Conservation (phyloP, 2,113 vertebrate species). For the Camelus bactrianus region DNA sequence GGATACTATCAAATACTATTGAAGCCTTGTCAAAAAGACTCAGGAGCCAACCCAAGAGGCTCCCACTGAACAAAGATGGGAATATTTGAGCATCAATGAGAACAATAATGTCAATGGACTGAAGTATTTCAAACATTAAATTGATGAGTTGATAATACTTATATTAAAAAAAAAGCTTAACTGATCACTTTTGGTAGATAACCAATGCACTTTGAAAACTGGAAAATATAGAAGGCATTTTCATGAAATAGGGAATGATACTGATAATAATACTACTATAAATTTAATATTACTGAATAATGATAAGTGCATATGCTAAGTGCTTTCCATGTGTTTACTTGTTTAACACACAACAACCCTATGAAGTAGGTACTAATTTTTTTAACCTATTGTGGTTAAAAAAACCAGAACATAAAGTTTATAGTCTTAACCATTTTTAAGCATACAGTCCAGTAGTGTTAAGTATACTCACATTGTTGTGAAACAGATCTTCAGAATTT, state of each 20-base stretch:
- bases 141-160: background rate
- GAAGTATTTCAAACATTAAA: background rate
- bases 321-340: too few relatives aligned
- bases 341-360: too few relatives aligned
- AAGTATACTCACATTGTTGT: background rate
- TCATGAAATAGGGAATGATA: background rate
- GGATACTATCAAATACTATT: background rate
- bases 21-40: background rate
- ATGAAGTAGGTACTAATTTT: too few relatives aligned
- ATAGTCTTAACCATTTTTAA: background rate
- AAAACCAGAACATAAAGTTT: background rate
- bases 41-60: background rate
- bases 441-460: background rate
- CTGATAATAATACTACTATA: background rate
- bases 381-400: background rate
- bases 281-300: background rate
- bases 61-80: background rate
- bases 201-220: background rate
- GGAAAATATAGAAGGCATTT: background rate
- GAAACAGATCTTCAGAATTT: background rate
- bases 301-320: background rate
- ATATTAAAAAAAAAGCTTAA: background rate
- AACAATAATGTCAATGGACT: background rate
- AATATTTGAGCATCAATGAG: background rate
- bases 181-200: background rate